Evolutionary conservation across 2,888 invertebrate genomes (phyloP).

Genomic region (Lycia hirtaria): DNA sequence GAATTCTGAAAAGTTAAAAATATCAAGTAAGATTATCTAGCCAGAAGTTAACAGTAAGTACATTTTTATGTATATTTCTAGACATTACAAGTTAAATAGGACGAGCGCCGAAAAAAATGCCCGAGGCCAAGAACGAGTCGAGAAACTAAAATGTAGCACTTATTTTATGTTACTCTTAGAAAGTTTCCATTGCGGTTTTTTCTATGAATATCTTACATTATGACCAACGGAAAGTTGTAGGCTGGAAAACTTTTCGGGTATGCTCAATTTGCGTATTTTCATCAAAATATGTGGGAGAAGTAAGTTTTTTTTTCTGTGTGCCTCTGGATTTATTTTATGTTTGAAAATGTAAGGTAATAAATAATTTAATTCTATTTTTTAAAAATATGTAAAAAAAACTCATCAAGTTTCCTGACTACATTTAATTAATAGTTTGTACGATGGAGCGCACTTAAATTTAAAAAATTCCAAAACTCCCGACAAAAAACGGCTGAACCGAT

Average conservation of each 20-base stretch:
- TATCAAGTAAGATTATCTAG: too few species aligned
- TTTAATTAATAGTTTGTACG: too few species aligned
- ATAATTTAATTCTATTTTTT: too few species aligned
- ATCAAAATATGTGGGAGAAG: conserved; percentile 12
- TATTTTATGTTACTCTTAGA: conserved; percentile 14
- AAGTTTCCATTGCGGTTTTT: conserved; percentile 24
- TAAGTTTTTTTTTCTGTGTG: not conserved
- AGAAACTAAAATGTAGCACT: conserved; percentile 23
- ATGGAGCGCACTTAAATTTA: too few species aligned
- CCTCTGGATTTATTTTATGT: not conserved
- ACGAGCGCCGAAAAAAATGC: not conserved
- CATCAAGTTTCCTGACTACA: too few species aligned
- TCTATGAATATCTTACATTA: conserved; percentile 30
- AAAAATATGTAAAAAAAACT: too few species aligned
- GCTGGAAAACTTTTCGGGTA: conserved; percentile 14
- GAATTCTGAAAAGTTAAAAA: too few species aligned
- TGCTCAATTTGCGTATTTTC: conserved; percentile 24
- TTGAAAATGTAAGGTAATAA: too few species aligned
- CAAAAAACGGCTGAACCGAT: too few species aligned
- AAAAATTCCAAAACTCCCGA: too few species aligned
- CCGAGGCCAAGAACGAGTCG: not conserved
- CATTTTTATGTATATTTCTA: not conserved
- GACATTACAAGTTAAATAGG: not conserved
- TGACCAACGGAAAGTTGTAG: conserved; percentile 14
- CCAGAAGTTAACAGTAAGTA: not conserved